phyloP scores from a whole-genome alignment of 1,140 invertebrate species.

The Sitobion miscanthi region DNA sequence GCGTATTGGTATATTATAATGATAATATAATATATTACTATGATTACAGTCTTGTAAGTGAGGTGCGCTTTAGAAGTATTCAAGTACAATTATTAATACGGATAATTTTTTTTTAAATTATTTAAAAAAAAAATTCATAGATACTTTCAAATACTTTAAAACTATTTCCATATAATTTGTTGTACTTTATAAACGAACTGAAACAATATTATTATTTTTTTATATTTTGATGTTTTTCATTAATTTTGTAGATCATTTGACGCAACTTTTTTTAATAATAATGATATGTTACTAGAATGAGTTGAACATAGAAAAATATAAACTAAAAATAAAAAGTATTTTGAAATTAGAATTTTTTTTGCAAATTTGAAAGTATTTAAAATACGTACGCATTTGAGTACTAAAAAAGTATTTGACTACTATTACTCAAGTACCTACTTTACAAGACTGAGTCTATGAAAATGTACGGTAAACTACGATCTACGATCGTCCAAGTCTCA shows the following conservation, averaged over 20 bases:
- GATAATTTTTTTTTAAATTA: neutral
- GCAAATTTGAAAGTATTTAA: neutral
- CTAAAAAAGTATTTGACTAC: neutral
- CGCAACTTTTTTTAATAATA: too few relatives aligned
- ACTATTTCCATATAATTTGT: neutral
- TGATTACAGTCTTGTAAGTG: neutral
- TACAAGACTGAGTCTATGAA: neutral
- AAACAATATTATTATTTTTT: neutral
- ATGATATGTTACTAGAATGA: neutral
- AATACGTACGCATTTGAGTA: neutral
- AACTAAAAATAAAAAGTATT: too few relatives aligned
- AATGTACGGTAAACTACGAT: neutral
- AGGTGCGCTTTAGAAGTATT: neutral
- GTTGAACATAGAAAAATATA: neutral
- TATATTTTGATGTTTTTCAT: too few relatives aligned
- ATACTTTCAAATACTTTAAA: too few relatives aligned
- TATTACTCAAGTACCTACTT: neutral
- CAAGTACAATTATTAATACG: neutral
- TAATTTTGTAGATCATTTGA: too few relatives aligned
- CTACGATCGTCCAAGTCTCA: neutral
- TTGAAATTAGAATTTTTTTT: too few relatives aligned
- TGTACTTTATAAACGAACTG: neutral
- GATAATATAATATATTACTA: constrained; percentile 11
- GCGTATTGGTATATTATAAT: constrained; percentile 17
- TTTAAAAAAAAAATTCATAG: too few relatives aligned